Conservation (phyloP, 2,113 vertebrate species). For the Notothenia coriiceps region DNA sequence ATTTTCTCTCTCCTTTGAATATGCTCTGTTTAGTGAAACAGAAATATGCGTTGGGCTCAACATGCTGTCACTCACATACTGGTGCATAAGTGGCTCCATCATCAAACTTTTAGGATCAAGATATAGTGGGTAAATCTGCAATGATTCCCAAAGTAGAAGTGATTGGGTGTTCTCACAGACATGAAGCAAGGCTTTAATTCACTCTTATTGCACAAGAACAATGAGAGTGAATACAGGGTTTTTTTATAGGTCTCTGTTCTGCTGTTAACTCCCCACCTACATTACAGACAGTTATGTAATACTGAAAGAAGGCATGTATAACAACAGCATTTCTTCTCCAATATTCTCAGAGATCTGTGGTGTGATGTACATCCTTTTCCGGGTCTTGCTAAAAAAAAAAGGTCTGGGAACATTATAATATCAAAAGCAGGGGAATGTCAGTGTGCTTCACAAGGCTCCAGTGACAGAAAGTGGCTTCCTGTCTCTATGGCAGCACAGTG, state of each 20-base stretch:
- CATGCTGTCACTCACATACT: conserved; percentile 13
- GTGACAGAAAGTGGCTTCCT: conserved; percentile 56
- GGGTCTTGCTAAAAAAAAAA: conserved; percentile 4
- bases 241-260: conserved; percentile 12
- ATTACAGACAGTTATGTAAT: conserved; percentile 72
- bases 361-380: conserved; percentile 46
- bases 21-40: not conserved
- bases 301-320: conserved; percentile 42
- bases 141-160: conserved; percentile 1
- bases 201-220: not conserved
- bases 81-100: conserved; percentile 51
- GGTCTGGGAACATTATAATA: conserved; percentile 7
- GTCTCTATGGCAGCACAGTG: conserved; percentile 65
- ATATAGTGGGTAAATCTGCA: conserved; percentile 25
- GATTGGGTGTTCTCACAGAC: not conserved
- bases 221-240: not conserved
- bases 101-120: conserved; percentile 64
- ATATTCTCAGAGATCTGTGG: conserved; percentile 19
- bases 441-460: conserved; percentile 29
- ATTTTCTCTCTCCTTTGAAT: not conserved
- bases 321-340: conserved; percentile 40
- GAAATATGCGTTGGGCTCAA: conserved; percentile 3
- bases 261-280: conserved; percentile 46
- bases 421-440: conserved; percentile 35
- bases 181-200: conserved; percentile 14